Percentiles rank a stretch among this genome's conserved stretches.
These are phyloP conservation scores for Onychomys torridus DNA, from an alignment of 2,797 vertebrate species.

Conservation along the genomic window DNA sequence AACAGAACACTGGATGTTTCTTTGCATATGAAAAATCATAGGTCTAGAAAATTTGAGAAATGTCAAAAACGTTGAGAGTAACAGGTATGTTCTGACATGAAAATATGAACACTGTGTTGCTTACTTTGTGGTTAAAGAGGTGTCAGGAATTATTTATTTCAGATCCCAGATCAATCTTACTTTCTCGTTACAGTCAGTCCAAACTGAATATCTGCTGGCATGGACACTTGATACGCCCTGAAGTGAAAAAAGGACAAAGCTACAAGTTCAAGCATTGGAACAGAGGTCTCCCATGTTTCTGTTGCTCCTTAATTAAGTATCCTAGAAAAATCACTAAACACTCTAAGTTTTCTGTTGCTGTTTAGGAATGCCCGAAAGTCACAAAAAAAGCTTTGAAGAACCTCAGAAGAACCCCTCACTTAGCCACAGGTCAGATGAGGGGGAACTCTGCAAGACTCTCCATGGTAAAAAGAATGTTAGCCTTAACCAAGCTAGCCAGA, in stretches of 20 bases:
- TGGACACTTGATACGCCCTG: neutral
- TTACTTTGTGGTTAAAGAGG: neutral
- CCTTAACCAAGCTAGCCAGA: slow-evolving; percentile 1
- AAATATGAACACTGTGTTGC: neutral
- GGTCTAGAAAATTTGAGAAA: neutral
- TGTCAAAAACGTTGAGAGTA: neutral
- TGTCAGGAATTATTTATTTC: slow-evolving; percentile 17
- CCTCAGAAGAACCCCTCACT: neutral
- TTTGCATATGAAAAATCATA: neutral
- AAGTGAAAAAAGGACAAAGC: neutral
- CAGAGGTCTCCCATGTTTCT: neutral
- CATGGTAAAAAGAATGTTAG: neutral
- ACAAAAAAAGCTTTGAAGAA: slow-evolving; percentile 35
- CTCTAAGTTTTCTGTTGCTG: neutral
- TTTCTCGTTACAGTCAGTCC: neutral
- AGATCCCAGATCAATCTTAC: neutral
- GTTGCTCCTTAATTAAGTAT: neutral
- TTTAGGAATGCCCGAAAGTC: slow-evolving; percentile 22
- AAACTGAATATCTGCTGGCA: neutral
- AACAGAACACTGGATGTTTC: neutral
- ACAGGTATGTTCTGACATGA: slow-evolving; percentile 20
- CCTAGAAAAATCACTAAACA: slow-evolving; percentile 27
- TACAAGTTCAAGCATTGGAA: neutral
- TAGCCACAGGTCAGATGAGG: neutral
- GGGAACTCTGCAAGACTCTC: neutral